phyloP scores from a whole-genome alignment of 1,140 invertebrate species.

The Drosophila willistoni region DNA sequence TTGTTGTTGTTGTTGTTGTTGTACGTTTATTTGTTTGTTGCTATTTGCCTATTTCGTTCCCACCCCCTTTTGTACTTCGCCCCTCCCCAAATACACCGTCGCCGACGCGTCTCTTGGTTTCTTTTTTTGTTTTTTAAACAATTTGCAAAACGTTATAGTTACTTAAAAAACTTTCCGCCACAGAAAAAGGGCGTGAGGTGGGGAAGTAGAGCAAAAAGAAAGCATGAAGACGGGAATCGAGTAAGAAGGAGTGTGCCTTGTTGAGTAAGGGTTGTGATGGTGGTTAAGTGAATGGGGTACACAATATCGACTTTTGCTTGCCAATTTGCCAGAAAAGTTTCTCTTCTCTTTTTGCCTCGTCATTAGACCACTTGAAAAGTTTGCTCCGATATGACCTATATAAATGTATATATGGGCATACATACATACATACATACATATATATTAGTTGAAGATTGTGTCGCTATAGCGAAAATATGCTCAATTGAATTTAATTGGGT shows the following conservation, averaged over 20 bases:
- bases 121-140: constrained; percentile 65
- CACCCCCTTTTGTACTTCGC: neutral
- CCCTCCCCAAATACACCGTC: neutral
- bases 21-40: constrained; percentile 35
- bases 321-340: constrained; percentile 53
- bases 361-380: constrained; percentile 58
- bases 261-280: neutral
- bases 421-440: too few relatives aligned
- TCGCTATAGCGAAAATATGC: constrained; percentile 37
- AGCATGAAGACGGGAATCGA: neutral
- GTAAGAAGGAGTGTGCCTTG: neutral
- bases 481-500: constrained; percentile 61
- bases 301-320: constrained; percentile 34
- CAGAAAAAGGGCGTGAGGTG: neutral
- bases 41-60: constrained; percentile 27
- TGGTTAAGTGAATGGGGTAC: neutral
- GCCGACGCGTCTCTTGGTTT: constrained; percentile 43
- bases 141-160: constrained; percentile 61
- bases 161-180: constrained; percentile 6
- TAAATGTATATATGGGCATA: constrained; percentile 29
- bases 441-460: constrained; percentile 17
- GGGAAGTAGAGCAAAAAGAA: neutral
- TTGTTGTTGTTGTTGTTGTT: too few relatives aligned
- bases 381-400: constrained; percentile 53
- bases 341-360: constrained; percentile 25